Evolutionary conservation across 37 sponge, comb jelly and placozoan species (phyloP).

Genomic region (Petrosia ficiformis): DNA sequence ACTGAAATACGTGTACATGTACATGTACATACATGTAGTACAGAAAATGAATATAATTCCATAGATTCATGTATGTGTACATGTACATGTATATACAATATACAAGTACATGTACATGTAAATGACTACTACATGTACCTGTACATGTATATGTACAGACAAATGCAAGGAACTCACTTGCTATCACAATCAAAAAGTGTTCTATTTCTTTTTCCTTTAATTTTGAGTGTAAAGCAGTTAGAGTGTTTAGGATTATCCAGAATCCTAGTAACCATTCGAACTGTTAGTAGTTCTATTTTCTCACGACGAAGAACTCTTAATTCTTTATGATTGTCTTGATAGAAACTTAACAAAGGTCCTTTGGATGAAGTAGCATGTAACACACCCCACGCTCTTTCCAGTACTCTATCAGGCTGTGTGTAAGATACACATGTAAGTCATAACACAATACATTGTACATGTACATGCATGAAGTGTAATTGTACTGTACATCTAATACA

Average conservation of each 20-base stretch:
- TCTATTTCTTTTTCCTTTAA: conserved; percentile 41
- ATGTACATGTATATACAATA: too few species aligned
- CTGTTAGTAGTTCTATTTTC: conserved; percentile 36
- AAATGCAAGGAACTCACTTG: conserved; percentile 40
- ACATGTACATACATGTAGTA: too few species aligned
- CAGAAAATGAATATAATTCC: too few species aligned
- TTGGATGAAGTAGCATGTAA: conserved; percentile 19
- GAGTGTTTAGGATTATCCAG: conserved; percentile 59
- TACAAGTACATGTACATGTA: too few species aligned
- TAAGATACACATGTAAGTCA: not conserved
- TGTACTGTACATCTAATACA: too few species aligned
- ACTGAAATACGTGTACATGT: too few species aligned
- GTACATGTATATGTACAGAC: conserved; percentile 1
- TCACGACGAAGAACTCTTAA: conserved; percentile 33
- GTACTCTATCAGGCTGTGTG: conserved; percentile 29
- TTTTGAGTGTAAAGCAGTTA: conserved; percentile 51
- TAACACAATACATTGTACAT: not conserved
- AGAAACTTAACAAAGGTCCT: conserved; percentile 21
- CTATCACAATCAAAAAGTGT: conserved; percentile 28
- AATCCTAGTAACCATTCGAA: conserved; percentile 34
- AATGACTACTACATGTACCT: too few species aligned
- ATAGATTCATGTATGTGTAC: too few species aligned
- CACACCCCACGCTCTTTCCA: conserved; percentile 42
- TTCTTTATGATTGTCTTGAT: conserved; percentile 4
- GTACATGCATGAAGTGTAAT: too few species aligned